Percentiles rank a stretch among this genome's conserved stretches.
phyloP scores from a whole-genome alignment of 2,888 invertebrate genomes.

The Mimachlamys varia region DNA sequence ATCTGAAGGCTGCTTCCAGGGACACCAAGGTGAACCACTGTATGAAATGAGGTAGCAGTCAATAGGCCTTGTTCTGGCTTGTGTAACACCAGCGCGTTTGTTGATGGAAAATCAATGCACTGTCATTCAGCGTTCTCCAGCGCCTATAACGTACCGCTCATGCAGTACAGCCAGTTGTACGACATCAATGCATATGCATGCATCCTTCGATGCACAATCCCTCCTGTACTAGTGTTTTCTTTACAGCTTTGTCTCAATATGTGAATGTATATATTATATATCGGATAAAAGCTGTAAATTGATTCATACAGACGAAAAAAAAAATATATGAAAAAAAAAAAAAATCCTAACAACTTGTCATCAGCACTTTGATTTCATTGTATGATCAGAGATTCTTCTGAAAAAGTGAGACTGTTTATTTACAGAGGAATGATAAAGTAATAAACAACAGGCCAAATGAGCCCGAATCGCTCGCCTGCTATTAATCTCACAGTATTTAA shows the following conservation, averaged over 20 bases:
- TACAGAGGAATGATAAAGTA: too few species aligned
- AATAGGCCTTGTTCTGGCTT: slow-evolving; percentile 23
- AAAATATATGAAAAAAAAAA: too few species aligned
- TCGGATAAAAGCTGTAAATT: neutral
- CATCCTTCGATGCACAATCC: neutral
- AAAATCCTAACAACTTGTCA: too few species aligned
- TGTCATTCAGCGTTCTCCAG: neutral
- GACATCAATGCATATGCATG: slow-evolving; percentile 31
- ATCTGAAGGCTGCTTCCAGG: neutral
- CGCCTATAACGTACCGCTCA: slow-evolving; percentile 2
- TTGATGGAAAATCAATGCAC: slow-evolving; percentile 10
- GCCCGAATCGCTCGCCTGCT: too few species aligned
- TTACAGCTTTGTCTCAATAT: neutral
- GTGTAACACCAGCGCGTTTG: neutral
- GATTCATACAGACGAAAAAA: too few species aligned
- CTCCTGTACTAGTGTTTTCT: neutral
- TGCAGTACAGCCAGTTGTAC: neutral
- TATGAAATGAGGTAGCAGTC: neutral
- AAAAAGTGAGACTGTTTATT: too few species aligned
- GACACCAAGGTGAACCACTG: neutral
- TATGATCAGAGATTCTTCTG: too few species aligned
- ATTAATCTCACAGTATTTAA: too few species aligned
- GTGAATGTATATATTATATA: neutral
- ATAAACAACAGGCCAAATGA: too few species aligned
- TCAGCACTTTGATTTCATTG: too few species aligned